Percentiles rank a stretch among this genome's conserved stretches.
Evolutionary conservation across 1,140 invertebrate genomes (phyloP).

Genomic region (Polypedilum vanderplanki): DNA sequence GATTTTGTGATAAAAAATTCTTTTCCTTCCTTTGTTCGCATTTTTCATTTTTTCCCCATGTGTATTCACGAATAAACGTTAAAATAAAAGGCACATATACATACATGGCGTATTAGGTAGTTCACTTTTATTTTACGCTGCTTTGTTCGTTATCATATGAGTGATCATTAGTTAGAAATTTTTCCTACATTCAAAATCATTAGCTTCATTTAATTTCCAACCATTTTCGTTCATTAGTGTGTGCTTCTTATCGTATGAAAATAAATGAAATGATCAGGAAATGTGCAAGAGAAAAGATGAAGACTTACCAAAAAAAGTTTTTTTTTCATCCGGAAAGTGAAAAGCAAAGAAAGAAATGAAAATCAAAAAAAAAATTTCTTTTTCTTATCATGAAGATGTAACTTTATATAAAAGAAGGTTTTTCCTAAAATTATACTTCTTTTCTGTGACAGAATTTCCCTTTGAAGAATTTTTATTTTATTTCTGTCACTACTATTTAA

Average conservation of each 20-base stretch:
- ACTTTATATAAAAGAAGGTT: no score
- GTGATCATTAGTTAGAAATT: neutral
- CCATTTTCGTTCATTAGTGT: neutral
- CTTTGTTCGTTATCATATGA: neutral
- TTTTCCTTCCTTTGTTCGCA: no score
- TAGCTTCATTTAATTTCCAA: neutral
- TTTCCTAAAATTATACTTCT: no score
- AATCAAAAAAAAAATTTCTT: neutral
- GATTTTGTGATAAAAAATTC: no score
- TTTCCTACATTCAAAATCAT: neutral
- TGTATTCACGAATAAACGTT: no score
- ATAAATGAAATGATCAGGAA: slow-evolving; percentile 12
- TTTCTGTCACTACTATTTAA: no score
- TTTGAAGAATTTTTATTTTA: no score
- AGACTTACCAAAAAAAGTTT: neutral
- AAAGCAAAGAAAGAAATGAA: no score
- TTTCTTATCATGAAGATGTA: neutral
- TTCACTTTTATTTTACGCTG: neutral
- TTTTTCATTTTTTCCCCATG: no score
- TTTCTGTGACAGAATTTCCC: no score
- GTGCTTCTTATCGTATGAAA: neutral
- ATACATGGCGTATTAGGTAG: neutral
- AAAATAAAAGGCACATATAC: neutral
- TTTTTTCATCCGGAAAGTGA: neutral
- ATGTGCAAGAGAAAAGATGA: neutral